These are phyloP conservation scores for Nephrotoma flavescens DNA, from an alignment of 2,888 invertebrate genomes.

Conservation along the genomic window DNA sequence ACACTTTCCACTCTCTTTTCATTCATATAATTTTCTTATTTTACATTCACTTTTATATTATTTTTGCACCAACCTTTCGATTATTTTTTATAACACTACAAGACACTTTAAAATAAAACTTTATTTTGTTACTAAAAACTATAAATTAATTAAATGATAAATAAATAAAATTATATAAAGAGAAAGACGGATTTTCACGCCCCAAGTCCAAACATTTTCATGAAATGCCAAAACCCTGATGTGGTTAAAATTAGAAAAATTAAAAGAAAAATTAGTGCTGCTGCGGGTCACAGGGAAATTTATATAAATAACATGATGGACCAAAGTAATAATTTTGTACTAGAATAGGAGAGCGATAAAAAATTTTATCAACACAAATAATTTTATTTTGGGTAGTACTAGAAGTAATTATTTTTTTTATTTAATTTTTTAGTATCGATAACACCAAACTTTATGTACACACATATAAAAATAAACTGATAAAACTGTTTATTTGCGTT, in stretches of 20 bases:
- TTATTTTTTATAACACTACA: not conserved
- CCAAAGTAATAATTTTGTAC: not conserved
- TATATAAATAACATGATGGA: not conserved
- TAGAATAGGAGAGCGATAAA: not conserved
- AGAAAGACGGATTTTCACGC: not conserved
- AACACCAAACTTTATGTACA: not conserved
- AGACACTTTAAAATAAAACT: not conserved
- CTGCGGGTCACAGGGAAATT: not conserved
- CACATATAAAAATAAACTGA: not conserved
- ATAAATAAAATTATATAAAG: not conserved
- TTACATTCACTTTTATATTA: not conserved
- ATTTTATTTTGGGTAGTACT: not conserved
- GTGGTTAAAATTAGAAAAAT: constrained; percentile 4
- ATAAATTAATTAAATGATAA: not conserved
- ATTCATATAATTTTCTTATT: not conserved
- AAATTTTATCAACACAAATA: not conserved
- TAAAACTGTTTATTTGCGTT: not conserved
- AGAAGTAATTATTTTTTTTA: not conserved
- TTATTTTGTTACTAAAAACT: not conserved
- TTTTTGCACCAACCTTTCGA: not conserved
- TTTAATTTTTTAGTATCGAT: not conserved
- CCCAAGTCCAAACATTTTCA: not conserved
- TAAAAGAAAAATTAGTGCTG: not conserved
- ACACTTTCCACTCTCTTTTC: not conserved
- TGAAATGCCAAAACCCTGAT: constrained; percentile 5